Base-by-base conservation (phyloP, 2,113 vertebrate species). In the Regulus satrapa region DNA sequence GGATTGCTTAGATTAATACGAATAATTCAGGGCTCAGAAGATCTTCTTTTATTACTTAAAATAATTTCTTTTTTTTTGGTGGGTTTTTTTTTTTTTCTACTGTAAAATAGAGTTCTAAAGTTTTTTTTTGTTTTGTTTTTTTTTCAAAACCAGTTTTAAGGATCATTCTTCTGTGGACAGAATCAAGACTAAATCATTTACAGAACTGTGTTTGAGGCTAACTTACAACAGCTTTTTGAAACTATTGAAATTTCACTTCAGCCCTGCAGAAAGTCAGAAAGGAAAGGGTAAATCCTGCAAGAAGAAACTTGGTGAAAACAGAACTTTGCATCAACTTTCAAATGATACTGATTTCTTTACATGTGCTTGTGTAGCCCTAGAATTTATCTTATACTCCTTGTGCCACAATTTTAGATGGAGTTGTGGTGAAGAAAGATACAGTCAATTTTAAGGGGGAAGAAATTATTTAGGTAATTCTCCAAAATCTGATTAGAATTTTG, bases 341-440 rank as follows among this genome's bases (percentile, higher is more conserved):
- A 86, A 55, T 18, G 16, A 66, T n/a, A 21, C 20, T 69, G 1
- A 49, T 85, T 69, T 75, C 28, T 16, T 69, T 40, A n/a, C 1
- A 1, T 34, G 45, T 20, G 4, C 5, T 68, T 82, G 6, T 59
- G 34, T 17, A 73, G n/a, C 6, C n/a, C 59, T 66, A 52, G 34
- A 79, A 94, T 83, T 77, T 6, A 72, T 32, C 17, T 10, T 7
- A 1, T 86, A 63, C 51, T 89, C 91, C 84, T 85, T 77, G 49
- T 54, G 86, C 62, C 68, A 73, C 28, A 80, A 89, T 95, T 95
- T 97, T 55, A 84, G 23, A 85, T 41, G 7, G 23, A 93, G 62
- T 86, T 92, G 28, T 61, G 75, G 86, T 86, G 38, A 92, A 95
- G 45, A 84, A 29, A 76, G 19, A 79, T 38, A 77, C 93, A 78